Base-by-base conservation (phyloP, 2,797 vertebrate species). In the Parotocinclus haroldoi region DNA sequence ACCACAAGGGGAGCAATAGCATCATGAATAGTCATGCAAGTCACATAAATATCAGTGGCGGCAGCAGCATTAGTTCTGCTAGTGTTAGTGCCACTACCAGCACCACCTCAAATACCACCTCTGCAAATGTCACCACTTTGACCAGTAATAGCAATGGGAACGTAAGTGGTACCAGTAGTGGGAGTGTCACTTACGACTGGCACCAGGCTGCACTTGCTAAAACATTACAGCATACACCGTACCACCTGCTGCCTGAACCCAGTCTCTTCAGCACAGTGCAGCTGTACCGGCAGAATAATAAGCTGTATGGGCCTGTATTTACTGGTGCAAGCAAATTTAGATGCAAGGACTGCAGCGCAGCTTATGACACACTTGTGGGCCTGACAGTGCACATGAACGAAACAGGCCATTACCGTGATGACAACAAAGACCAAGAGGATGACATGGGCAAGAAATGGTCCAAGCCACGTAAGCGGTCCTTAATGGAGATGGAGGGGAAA, bases 341-440 rank as follows among this genome's bases (percentile, higher is more conserved):
- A 58, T 99, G 96, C 87, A 96, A 96, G 87, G 96, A 99, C 88
- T 99, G 96, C 81, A 99, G 96, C 8, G 95, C 87, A 0, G 96
- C 96, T 3, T 99, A 99, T 6, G 96, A 99, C 87, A 99, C 96
- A 0, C 85, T 99, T 81, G 96, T 99, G 72, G 95, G 95, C 40
- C 88, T 99, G 72, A 99, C 96, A 0, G 95, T 99, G 76, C 96
- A 99, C 87, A 99, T 99, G 96, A 98, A 98, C 0, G 96, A 98
- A 85, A 95, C 94, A 0, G 96, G 96, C 64, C 96, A 99, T 86
- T 99, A 99, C 79, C 95, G 96, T 0, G 96, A 99, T 1, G 95
- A 99, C 89, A 98, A 99, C 84, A 91, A 94, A 77, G 96, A 99
- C 77, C 90, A 91, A 8, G 95, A 99, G 70, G 86, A 95, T 0